Percentiles rank a stretch among this genome's conserved stretches.
phyloP scores from a whole-genome alignment of 2,113 vertebrate species.

The Protobothrops mucrosquamatus region DNA sequence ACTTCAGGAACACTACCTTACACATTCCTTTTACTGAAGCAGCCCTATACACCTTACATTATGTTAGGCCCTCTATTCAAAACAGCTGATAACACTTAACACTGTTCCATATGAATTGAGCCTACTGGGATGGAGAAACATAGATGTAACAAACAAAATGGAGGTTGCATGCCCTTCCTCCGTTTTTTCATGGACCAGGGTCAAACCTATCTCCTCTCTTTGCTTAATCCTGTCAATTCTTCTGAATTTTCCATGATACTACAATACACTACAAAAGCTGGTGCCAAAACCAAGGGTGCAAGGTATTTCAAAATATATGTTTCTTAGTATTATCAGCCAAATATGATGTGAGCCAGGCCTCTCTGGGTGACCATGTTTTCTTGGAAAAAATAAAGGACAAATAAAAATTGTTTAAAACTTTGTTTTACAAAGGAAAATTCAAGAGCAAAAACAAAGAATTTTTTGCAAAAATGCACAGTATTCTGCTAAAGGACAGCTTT shows the following conservation, averaged over 20 bases:
- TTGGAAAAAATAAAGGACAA: neutral
- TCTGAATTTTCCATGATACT: neutral
- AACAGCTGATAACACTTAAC: neutral
- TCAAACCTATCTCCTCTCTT: neutral
- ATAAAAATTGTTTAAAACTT: neutral
- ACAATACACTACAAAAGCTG: neutral
- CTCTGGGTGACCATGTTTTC: neutral
- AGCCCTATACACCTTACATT: neutral
- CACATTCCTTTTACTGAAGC: neutral
- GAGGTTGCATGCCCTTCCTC: neutral
- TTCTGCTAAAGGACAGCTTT: neutral
- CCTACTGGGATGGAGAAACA: neutral
- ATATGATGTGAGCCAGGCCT: neutral
- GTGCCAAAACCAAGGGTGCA: neutral
- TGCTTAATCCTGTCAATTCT: neutral
- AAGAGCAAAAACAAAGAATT: neutral
- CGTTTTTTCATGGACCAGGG: neutral
- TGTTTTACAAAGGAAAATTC: neutral
- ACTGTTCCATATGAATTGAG: neutral
- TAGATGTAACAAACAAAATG: neutral
- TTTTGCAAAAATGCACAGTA: neutral
- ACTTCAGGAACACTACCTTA: neutral
- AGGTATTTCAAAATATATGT: neutral
- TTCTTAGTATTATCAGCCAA: neutral
- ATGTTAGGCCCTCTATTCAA: neutral